Conservation (phyloP, 1,140 invertebrate genomes). For the Lordiphosa collinella region DNA sequence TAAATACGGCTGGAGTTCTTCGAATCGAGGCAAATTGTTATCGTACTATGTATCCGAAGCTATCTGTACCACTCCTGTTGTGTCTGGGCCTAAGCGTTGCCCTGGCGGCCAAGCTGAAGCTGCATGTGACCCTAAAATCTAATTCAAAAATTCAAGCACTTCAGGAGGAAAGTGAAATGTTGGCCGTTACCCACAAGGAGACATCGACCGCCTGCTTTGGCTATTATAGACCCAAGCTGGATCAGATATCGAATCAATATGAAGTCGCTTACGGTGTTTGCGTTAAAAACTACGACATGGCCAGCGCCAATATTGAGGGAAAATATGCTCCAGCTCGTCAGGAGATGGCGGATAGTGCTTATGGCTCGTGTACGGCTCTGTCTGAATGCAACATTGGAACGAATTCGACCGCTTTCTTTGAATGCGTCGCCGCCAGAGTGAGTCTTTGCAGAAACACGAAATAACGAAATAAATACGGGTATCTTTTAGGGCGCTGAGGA, state of each 20-base stretch:
- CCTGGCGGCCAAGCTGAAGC: conserved; percentile 8
- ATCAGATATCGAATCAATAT: conserved; percentile 5
- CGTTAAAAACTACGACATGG: background rate
- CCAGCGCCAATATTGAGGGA: background rate
- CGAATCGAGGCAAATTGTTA: background rate
- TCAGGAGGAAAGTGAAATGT: conserved; percentile 10
- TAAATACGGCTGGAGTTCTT: conserved; percentile 2
- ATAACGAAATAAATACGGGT: too few species aligned
- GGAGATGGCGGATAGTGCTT: background rate
- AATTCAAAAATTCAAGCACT: conserved; percentile 21
- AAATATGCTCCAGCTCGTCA: background rate
- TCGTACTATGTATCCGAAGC: conserved; percentile 9
- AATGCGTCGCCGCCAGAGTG: conserved; percentile 19
- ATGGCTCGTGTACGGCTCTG: conserved; percentile 9
- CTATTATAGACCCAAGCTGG: conserved; percentile 22
- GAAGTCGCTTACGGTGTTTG: conserved; percentile 19
- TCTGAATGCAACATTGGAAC: conserved; percentile 1
- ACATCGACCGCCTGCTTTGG: conserved; percentile 26
- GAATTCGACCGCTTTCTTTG: background rate
- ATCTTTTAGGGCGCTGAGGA: conserved; percentile 27
- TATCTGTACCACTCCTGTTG: conserved; percentile 1
- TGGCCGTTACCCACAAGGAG: conserved; percentile 13
- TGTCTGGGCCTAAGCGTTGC: conserved; percentile 1
- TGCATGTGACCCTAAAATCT: background rate
- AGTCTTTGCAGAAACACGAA: background rate